A percentile compares a stretch with the other conserved stretches of the same genome.
phyloP scores from a whole-genome alignment of 2,113 vertebrate species.

The Toxostoma redivivum region DNA sequence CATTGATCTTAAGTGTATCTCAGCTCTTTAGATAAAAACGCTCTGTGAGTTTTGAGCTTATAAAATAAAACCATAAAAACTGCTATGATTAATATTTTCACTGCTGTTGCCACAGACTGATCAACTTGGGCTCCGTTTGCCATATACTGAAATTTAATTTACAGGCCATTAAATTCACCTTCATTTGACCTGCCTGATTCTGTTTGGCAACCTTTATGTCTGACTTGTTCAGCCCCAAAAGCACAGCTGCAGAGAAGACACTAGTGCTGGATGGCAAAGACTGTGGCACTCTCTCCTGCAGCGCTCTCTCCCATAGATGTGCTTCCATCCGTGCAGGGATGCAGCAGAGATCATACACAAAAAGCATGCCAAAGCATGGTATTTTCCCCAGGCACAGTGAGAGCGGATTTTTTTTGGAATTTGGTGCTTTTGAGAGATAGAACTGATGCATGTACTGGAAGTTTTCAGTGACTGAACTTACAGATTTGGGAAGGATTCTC shows the following conservation, averaged over 20 bases:
- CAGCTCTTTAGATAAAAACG: neutral
- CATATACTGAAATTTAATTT: neutral
- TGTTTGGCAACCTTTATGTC: neutral
- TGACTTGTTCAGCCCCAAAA: neutral
- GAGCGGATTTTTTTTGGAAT: neutral
- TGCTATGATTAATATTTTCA: neutral
- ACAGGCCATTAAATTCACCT: neutral
- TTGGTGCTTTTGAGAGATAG: neutral
- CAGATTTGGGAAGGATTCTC: neutral
- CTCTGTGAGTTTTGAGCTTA: neutral
- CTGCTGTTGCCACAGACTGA: neutral
- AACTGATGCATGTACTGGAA: neutral
- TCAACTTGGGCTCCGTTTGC: neutral
- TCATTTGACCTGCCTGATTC: neutral
- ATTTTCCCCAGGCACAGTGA: neutral
- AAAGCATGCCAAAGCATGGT: neutral
- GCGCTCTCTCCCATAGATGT: rapidly evolving
- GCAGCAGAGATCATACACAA: neutral
- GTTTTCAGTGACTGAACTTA: neutral
- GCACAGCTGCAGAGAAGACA: neutral
- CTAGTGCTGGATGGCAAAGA: neutral
- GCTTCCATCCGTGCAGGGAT: neutral
- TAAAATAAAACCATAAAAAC: neutral
- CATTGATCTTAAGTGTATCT: neutral
- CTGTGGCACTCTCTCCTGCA: neutral